A percentile compares a stretch with the other conserved stretches of the same genome.
Conservation (phyloP, 2,113 vertebrate genomes). For the Eudorcas thomsonii region DNA sequence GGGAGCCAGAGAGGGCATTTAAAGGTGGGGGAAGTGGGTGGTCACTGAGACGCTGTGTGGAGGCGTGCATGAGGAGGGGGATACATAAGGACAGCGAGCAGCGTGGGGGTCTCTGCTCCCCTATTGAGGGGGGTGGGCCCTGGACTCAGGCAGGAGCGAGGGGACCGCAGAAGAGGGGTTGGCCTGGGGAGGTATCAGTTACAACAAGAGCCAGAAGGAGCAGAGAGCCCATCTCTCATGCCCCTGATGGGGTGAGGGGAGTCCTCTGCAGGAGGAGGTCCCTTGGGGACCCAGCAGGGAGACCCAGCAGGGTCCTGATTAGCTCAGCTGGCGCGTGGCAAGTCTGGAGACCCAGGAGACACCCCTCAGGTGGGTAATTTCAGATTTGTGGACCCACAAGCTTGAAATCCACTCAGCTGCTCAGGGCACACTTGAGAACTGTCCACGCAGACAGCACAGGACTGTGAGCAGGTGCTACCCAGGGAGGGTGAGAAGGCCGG, state of each 20-base stretch:
- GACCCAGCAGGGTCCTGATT: rapidly evolving
- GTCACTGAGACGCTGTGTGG: rapidly evolving
- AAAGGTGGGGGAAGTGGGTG: not conserved
- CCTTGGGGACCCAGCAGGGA: not conserved
- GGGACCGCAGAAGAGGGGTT: rapidly evolving
- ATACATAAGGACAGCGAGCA: rapidly evolving
- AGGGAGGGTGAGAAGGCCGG: not conserved
- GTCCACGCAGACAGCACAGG: rapidly evolving
- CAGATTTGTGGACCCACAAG: not conserved
- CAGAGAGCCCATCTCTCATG: rapidly evolving
- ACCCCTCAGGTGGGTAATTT: not conserved
- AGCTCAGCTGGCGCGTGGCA: rapidly evolving
- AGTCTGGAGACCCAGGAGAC: not conserved
- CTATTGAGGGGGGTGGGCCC: not conserved
- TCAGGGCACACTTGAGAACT: not conserved
- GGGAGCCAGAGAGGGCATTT: not conserved
- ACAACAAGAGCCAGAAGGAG: not conserved
- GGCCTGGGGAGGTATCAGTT: rapidly evolving
- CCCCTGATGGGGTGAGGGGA: not conserved
- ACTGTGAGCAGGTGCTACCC: not conserved
- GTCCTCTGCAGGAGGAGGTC: not conserved
- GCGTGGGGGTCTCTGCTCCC: no score
- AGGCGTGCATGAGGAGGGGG: not conserved
- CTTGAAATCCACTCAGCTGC: not conserved
- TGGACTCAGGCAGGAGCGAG: rapidly evolving